Evolutionary conservation across 2,113 vertebrate species (phyloP).

Genomic region (Hassar affinis): DNA sequence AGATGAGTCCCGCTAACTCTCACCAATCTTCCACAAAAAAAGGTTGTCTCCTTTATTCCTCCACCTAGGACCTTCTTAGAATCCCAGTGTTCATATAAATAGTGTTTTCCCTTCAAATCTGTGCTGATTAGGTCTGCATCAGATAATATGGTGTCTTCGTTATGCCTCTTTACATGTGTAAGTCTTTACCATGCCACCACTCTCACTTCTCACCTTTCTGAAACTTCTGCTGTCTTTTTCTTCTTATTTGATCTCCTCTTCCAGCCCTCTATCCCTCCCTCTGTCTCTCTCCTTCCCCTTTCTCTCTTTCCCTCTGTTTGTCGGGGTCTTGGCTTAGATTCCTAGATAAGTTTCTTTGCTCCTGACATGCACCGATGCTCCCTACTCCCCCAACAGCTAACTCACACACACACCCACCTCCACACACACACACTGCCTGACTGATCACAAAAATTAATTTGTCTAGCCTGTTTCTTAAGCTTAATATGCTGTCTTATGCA

Average conservation of each 20-base stretch:
- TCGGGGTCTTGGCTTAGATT: slow-evolving; percentile 73
- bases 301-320: slow-evolving; percentile 57
- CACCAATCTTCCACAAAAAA: neutral
- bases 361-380: slow-evolving; percentile 68
- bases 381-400: slow-evolving; percentile 44
- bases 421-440: slow-evolving; percentile 10
- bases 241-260: slow-evolving; percentile 42
- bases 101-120: neutral
- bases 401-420: slow-evolving; percentile 45
- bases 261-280: slow-evolving; percentile 29
- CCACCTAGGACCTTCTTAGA: neutral
- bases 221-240: slow-evolving; percentile 43
- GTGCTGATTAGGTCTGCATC: neutral
- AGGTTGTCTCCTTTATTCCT: slow-evolving; percentile 20
- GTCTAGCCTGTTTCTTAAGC: neutral
- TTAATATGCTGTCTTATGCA: slow-evolving; percentile 3
- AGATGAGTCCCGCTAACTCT: neutral
- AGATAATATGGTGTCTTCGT: neutral
- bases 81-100: neutral
- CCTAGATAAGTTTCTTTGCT: slow-evolving; percentile 75
- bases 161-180: neutral
- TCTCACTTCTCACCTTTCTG: slow-evolving; percentile 39
- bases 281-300: slow-evolving; percentile 40
- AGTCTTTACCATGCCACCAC: slow-evolving; percentile 20
- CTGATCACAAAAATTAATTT: slow-evolving; percentile 9